Conservation (phyloP, 2,888 invertebrate species). For the Scaptomyza flava region DNA sequence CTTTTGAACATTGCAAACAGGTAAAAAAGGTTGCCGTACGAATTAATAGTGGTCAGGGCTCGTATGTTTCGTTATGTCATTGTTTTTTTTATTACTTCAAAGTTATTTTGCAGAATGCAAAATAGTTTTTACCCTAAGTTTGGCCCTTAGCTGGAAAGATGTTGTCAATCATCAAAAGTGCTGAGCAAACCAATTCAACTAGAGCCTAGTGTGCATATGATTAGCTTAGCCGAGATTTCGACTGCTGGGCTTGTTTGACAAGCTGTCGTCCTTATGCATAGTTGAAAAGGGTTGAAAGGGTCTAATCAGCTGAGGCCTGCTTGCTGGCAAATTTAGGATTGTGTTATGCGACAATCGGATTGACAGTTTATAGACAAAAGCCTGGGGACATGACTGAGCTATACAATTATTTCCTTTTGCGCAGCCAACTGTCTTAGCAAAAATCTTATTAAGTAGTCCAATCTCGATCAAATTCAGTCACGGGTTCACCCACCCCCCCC, state of each 20-base stretch:
- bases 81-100: not conserved
- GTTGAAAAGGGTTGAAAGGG: conserved; percentile 65
- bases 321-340: conserved; percentile 4
- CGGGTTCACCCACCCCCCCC: no score
- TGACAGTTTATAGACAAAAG: conserved; percentile 41
- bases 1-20: no score
- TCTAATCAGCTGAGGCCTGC: conserved; percentile 27
- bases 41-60: no score
- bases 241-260: conserved; percentile 58
- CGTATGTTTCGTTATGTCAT: no score
- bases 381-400: conserved; percentile 2
- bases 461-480: not conserved
- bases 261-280: conserved; percentile 48
- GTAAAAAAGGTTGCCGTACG: no score
- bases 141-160: conserved; percentile 11
- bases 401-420: not conserved
- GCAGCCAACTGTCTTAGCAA: not conserved
- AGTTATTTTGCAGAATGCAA: conserved; percentile 11
- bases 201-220: conserved; percentile 40
- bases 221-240: conserved; percentile 32
- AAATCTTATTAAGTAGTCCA: conserved; percentile 13
- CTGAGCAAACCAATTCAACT: not conserved
- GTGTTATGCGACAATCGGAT: conserved; percentile 47
- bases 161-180: conserved; percentile 44
- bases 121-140: conserved; percentile 6